A percentile compares a stretch with the other conserved stretches of the same genome.
phyloP scores from a whole-genome alignment of 2,113 vertebrate genomes.

The Engystomops pustulosus region DNA sequence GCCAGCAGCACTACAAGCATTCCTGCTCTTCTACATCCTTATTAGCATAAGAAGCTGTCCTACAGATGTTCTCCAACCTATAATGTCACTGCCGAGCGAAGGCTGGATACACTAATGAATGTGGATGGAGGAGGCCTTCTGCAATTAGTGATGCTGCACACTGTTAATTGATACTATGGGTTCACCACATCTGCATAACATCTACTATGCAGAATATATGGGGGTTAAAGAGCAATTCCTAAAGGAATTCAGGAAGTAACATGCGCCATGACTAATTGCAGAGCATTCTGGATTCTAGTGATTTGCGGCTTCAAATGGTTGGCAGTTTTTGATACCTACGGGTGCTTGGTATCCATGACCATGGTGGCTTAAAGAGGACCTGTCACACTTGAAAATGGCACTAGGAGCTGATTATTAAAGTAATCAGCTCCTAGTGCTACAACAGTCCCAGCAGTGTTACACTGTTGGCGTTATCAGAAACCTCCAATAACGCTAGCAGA shows the following conservation, averaged over 20 bases:
- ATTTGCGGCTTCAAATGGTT: no score
- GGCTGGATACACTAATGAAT: neutral
- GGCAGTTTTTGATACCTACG: no score
- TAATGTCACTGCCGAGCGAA: neutral
- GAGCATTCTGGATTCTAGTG: neutral
- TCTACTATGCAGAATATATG: neutral
- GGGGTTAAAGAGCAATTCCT: neutral
- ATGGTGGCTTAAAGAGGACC: no score
- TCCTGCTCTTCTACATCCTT: conserved; percentile 14
- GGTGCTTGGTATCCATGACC: no score
- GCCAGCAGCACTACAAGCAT: conserved; percentile 37
- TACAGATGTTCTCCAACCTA: conserved; percentile 34
- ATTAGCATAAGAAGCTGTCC: conserved; percentile 36
- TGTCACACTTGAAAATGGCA: no score
- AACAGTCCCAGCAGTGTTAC: no score
- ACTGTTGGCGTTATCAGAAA: no score
- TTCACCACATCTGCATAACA: no score
- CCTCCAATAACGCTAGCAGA: no score
- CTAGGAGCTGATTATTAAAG: no score
- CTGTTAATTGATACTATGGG: neutral
- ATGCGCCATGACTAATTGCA: neutral
- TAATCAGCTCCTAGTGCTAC: no score
- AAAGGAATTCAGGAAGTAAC: neutral
- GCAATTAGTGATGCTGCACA: neutral
- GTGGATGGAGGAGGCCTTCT: neutral